Conservation (phyloP, 2,888 invertebrate genomes). For the Habrosyne pyritoides region DNA sequence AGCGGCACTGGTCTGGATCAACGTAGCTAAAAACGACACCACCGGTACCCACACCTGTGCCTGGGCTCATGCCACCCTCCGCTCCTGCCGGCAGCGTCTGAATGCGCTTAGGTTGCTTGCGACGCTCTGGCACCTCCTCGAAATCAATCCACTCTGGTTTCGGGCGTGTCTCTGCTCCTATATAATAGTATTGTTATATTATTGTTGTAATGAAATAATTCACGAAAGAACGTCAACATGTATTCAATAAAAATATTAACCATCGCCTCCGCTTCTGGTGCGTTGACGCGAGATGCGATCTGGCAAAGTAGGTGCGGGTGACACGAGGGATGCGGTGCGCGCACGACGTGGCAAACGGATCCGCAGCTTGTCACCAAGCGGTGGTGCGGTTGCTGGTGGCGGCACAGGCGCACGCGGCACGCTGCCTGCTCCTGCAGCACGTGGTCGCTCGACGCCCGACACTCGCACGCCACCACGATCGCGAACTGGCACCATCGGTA, state of each 20-base stretch:
- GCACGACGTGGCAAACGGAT: constrained; percentile 66
- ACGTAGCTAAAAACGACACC: constrained; percentile 88
- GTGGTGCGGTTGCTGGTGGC: constrained; percentile 40
- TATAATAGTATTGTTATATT: not conserved
- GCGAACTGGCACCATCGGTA: constrained; percentile 90
- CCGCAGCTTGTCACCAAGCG: constrained; percentile 65
- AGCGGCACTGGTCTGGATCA: constrained; percentile 93
- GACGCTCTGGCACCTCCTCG: constrained; percentile 92
- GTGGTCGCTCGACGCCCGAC: constrained; percentile 81
- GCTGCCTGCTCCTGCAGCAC: constrained; percentile 88
- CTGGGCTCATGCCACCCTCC: constrained; percentile 11
- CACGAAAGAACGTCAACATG: no score
- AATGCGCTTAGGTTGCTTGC: constrained; percentile 92
- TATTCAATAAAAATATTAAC: constrained; percentile 36
- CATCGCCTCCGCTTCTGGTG: constrained; percentile 59
- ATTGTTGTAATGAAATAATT: no score
- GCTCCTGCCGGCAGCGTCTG: constrained; percentile 88
- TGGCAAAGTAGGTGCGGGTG: constrained; percentile 25
- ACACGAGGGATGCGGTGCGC: constrained; percentile 40
- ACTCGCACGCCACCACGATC: constrained; percentile 66
- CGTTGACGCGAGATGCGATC: constrained; percentile 41
- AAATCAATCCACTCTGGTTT: constrained; percentile 92
- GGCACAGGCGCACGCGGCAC: constrained; percentile 64
- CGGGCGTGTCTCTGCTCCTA: constrained; percentile 46
- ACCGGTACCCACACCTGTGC: constrained; percentile 22